Base-by-base conservation (phyloP, 2,888 invertebrate species). In the Opisthograptis luteolata region DNA sequence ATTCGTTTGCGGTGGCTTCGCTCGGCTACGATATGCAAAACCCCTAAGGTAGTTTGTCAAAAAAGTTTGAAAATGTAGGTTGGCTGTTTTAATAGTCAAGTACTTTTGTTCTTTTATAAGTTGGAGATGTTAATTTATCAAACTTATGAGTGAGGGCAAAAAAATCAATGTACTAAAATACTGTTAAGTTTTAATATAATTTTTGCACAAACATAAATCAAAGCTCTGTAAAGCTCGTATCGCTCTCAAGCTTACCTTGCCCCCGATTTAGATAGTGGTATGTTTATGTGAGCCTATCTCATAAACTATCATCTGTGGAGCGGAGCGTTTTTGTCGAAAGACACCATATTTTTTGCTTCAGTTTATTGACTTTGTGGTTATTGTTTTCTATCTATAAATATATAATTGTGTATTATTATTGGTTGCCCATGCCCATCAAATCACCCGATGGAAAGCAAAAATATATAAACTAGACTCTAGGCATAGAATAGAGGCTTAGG, bases 201-300 rank as follows among this genome's bases (percentile, higher is more conserved):
- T 7, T 4, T 7, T 17, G 9, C 2, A 9, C 10, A 10, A 4
- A 15, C 15, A 15, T 5, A 15, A 17, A 25, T 25, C 10, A 32
- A 32, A 19, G 3, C 19, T 5, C 2, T n/a, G 31, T 9, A 6
- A 5, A 12, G 2, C 13, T 13, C 7, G 2, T 13, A 28, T 12
- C 12, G 6, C 6, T 13, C 28, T 24, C n/a, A 24, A 9, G 10
- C 10, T 4, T 25, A 25, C 3, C 25, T 10, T 8, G 25, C 25
- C 14, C 20, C 20, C 12, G 54, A 49, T 20, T 50, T 64, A 62
- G 66, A 64, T 60, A 8, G 48, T 42, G 63, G 62, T 68, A 42
- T 44, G 42, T 13, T 43, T 12, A 36, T 32, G n/a, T n/a, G n/a
- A 37, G 36, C 27, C 45, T 30, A 42, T 59, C 44, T 30, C 36